Base-by-base conservation (phyloP, 2,797 vertebrate genomes). In the Myotis planiceps region DNA sequence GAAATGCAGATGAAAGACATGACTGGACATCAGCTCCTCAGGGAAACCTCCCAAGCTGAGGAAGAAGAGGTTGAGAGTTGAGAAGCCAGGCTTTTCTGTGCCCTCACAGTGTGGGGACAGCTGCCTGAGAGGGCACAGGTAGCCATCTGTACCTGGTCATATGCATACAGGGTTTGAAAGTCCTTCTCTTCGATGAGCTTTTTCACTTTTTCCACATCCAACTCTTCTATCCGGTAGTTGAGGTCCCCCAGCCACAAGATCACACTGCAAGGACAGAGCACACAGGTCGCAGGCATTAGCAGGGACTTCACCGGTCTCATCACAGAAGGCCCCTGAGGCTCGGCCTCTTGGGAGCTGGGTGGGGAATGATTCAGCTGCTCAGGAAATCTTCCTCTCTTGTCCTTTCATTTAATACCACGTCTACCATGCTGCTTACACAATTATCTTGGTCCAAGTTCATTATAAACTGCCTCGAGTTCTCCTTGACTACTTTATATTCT, bases 181-280 rank as follows among this genome's bases (percentile, higher is more conserved):
- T 99, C 99, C 90, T 99, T 99, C 96, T 99, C 99, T 95, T 98
- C 98, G 25, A 99, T 98, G 1, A 99, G 98, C 39, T 99, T 99
- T 98, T 99, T 99, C 96, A 99, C 99, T 68, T 96, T 97, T n/a
- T 99, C 98, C 27, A 99, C 98, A 2, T 99, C 99, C 92, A 99
- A 98, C 0, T 99, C 99, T 97, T 99, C 99, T 98, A 99, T 98
- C 87, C 99, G 99, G 98, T 99, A 99, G 99, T 99, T 99, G 86
- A 99, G 99, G 98, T 99, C 99, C 53, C 99, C 99, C 76, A 99
- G 96, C 99, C 99, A 99, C 4, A 99, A 98, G 96, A 99, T 98
- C 78, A 99, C 98, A 97, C 99, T 99, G 97, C 55, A 97, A 96
- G 96, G 96, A 98, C 97, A 97, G 95, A 98, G 96, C 1, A 97